Percentiles rank a stretch among this genome's conserved stretches.
Conservation (phyloP, 2,888 invertebrate species). For the Harpalus rufipes region DNA sequence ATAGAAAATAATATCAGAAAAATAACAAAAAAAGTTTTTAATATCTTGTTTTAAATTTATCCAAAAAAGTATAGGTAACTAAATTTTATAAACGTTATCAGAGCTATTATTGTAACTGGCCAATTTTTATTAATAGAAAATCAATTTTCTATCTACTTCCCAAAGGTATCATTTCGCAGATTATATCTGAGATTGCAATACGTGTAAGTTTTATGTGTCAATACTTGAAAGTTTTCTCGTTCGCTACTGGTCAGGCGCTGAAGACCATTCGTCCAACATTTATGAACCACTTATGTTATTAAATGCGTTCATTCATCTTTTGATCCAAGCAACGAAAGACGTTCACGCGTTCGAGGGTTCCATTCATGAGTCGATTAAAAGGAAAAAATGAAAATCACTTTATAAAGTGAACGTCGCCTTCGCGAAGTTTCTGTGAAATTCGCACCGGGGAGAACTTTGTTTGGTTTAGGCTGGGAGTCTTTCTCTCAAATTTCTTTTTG, state of each 20-base stretch:
- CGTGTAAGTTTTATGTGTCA: neutral
- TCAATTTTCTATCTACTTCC: neutral
- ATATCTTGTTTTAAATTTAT: too few species aligned
- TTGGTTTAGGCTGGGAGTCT: slow-evolving; percentile 32
- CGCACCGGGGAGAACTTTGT: slow-evolving; percentile 41
- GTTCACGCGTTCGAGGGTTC: slow-evolving; percentile 25
- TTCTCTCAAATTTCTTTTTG: slow-evolving; percentile 58
- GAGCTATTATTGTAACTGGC: neutral
- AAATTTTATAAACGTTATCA: neutral
- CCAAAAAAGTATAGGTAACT: too few species aligned
- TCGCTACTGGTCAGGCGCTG: slow-evolving; percentile 24
- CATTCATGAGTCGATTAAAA: slow-evolving; percentile 56
- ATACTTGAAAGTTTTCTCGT: neutral
- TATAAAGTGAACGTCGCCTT: slow-evolving; percentile 41
- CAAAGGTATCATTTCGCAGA: neutral
- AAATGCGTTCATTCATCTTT: slow-evolving; percentile 65
- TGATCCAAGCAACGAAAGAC: slow-evolving; percentile 37
- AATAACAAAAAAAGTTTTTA: too few species aligned
- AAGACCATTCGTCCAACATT: slow-evolving; percentile 33
- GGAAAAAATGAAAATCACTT: slow-evolving; percentile 56
- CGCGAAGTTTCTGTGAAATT: slow-evolving; percentile 37
- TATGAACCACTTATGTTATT: slow-evolving; percentile 62
- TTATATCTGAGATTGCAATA: neutral
- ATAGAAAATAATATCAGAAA: too few species aligned
- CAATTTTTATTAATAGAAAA: neutral